Evolutionary conservation across 1,140 invertebrate species (phyloP).

Genomic region (Palaemon carinicauda): DNA sequence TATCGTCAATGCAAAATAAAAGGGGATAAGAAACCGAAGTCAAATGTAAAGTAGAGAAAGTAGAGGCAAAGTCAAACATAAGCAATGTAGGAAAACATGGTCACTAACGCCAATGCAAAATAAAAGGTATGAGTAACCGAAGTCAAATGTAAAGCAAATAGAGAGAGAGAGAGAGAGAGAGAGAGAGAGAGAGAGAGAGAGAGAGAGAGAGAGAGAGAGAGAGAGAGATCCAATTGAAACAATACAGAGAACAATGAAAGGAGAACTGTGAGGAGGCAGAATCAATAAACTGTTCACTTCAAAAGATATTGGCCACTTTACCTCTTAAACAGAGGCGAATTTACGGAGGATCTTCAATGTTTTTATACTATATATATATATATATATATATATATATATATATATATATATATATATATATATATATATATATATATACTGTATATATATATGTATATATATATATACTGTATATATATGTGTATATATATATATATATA

Average conservation of each 20-base stretch:
- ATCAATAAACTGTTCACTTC: background rate
- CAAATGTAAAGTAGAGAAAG: no score
- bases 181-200: background rate
- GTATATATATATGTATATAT: background rate
- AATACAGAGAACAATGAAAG: background rate
- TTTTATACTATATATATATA: background rate
- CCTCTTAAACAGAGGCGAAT: no score
- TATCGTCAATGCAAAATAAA: no score
- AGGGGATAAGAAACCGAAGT: no score
- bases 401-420: background rate
- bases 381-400: background rate
- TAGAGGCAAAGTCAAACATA: no score
- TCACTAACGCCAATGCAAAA: no score
- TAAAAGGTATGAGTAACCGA: no score
- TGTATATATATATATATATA: background rate
- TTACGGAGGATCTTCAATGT: no score
- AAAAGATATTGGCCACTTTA: no score
- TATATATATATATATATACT: background rate
- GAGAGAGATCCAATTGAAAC: background rate
- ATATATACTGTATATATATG: background rate
- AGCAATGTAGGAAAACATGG: no score
- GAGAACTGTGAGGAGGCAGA: background rate
- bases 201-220: background rate
- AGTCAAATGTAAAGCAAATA: no score
- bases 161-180: no score